Conservation (phyloP, 92 coral and sea anemone species). For the Micromussa lordhowensis region DNA sequence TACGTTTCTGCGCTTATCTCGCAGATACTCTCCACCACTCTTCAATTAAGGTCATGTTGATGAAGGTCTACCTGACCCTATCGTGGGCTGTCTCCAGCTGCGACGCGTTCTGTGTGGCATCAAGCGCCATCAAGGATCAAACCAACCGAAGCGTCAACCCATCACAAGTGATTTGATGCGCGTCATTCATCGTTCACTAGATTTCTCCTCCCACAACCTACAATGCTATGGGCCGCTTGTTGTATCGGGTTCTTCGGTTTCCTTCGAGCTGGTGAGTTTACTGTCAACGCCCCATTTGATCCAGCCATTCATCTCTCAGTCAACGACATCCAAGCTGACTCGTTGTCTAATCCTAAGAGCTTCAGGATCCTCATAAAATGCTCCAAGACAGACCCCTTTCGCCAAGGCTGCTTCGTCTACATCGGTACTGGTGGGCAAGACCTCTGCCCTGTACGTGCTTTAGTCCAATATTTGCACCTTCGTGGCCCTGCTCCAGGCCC, state of each 20-base stretch:
- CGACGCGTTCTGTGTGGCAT: slow-evolving; percentile 19
- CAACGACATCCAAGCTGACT: slow-evolving; percentile 15
- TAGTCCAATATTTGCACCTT: too few relatives aligned
- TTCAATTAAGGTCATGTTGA: slow-evolving; percentile 40
- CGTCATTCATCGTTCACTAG: neutral
- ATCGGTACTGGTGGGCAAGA: too few relatives aligned
- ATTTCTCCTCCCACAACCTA: neutral
- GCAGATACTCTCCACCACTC: slow-evolving; percentile 24
- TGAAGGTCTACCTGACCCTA: slow-evolving; percentile 15
- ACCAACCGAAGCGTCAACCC: slow-evolving; percentile 4
- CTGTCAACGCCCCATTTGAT: neutral
- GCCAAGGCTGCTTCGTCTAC: too few relatives aligned
- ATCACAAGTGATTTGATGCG: slow-evolving; percentile 21
- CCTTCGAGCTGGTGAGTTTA: slow-evolving; percentile 10
- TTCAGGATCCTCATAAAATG: too few relatives aligned
- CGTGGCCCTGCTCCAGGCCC: too few relatives aligned
- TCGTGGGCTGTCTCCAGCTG: slow-evolving; percentile 8
- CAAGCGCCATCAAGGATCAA: slow-evolving; percentile 16
- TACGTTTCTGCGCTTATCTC: neutral
- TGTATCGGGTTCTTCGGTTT: slow-evolving; percentile 38
- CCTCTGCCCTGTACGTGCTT: too few relatives aligned
- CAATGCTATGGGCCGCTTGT: slow-evolving; percentile 44
- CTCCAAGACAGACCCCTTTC: too few relatives aligned
- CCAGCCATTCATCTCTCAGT: slow-evolving; percentile 21
- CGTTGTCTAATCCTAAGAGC: too few relatives aligned